Evolutionary conservation across 1,140 invertebrate genomes (phyloP), one percentile per base, ranked within the genome.

Genomic region (Pseudomyrmex cubaensis): DNA sequence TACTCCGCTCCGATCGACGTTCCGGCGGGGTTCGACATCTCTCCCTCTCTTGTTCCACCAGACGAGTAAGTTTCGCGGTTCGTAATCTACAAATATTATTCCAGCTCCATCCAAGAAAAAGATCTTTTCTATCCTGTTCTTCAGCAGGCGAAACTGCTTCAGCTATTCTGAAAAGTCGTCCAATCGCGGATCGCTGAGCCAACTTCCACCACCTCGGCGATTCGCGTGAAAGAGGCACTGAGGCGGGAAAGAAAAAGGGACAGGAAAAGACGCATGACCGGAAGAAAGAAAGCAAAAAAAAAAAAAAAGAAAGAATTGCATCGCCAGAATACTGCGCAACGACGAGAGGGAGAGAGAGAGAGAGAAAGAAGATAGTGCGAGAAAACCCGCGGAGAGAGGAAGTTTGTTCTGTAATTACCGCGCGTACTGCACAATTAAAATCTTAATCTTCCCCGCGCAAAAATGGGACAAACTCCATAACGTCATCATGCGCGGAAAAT

Each of bases 361-460:
- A 15, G 9, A n/a, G 20, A 8, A 13, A 67, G 25, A 20, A 52
- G 17, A 63, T 67, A 63, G 52, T 69, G 56, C 64, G 57, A 78
- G 61, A 72, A 72, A 64, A 67, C 69, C 69, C 25, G 67, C 62
- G 35, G 74, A 57, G 84, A 57, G 84, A 87, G 78, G 67, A 76
- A 87, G 82, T 82, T 87, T 66, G 20, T 52, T 77, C 54, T 77
- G 73, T 87, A 85, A 88, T 87, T 88, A 87, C 67, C 54, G 52
- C 76, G 74, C 76, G 54, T 35, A 35, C 64, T 61, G 85, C 62
- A 80, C 86, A 91, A 92, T 91, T 92, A 92, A 91, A 91, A 90
- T 89, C 90, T 90, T 90, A 89, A 90, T 91, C 87, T 90, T 66
- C 61, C 17, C 46, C 35, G 70, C 20, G 52, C 54, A 84, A 88